Evolutionary conservation across 2,797 vertebrate genomes (phyloP).

Genomic region (Sciurus vulgaris): DNA sequence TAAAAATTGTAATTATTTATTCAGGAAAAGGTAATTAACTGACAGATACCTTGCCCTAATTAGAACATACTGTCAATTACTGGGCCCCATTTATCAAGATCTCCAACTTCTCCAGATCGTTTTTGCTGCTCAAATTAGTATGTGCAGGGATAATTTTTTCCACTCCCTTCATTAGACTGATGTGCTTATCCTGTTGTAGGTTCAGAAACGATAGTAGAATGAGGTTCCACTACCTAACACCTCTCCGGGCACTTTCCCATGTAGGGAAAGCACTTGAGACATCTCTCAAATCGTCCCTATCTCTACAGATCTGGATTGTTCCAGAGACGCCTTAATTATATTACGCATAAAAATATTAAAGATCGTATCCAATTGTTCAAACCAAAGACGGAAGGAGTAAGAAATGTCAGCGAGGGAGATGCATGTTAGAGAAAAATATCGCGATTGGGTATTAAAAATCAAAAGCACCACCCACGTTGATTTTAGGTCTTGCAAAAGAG

Average conservation of each 20-base stretch:
- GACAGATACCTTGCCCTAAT: slow-evolving; percentile 81
- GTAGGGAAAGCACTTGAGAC: slow-evolving; percentile 41
- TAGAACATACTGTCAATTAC: slow-evolving; percentile 82
- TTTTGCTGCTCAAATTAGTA: slow-evolving; percentile 81
- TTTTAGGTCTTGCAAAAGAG: neutral
- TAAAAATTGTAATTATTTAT: slow-evolving; percentile 82
- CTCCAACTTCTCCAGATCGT: slow-evolving; percentile 78
- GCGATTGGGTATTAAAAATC: slow-evolving; percentile 3
- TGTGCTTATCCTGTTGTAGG: slow-evolving; percentile 64
- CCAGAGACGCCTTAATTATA: slow-evolving; percentile 36
- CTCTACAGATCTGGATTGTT: neutral
- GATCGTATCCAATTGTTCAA: neutral
- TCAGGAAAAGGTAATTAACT: slow-evolving; percentile 82
- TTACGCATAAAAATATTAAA: slow-evolving; percentile 55
- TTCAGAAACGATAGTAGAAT: slow-evolving; percentile 50
- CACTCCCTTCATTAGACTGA: slow-evolving; percentile 80
- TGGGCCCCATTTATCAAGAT: slow-evolving; percentile 81
- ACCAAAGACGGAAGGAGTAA: slow-evolving; percentile 47
- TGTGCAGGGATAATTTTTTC: slow-evolving; percentile 64
- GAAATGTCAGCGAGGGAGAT: neutral
- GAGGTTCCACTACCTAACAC: slow-evolving; percentile 48
- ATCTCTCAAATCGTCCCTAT: slow-evolving; percentile 22
- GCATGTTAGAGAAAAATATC: neutral
- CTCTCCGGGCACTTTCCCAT: slow-evolving; percentile 76
- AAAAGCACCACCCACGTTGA: neutral